Percentiles rank a stretch among this genome's conserved stretches.
phyloP scores from a whole-genome alignment of 1,140 invertebrate species.

The Rhagoletis pomonella region DNA sequence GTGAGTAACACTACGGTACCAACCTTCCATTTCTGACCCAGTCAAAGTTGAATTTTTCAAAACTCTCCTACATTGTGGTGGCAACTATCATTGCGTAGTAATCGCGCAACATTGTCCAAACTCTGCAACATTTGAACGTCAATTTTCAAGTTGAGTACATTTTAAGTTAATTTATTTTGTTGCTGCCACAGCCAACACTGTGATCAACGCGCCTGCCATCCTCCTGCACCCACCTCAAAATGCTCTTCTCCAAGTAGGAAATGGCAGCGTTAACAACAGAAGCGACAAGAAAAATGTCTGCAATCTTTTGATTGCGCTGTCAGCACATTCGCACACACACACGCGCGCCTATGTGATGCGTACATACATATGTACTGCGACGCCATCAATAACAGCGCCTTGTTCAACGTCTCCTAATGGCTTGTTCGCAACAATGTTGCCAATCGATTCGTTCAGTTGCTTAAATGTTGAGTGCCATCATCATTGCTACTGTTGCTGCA shows the following conservation, averaged over 20 bases:
- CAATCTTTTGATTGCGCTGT: slow-evolving; percentile 49
- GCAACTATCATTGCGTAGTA: not conserved
- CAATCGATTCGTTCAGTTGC: slow-evolving; percentile 49
- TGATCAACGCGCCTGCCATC: not conserved
- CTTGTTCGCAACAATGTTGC: slow-evolving; percentile 48
- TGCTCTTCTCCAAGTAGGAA: slow-evolving; percentile 7
- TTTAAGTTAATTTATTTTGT: slow-evolving; percentile 50
- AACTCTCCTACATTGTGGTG: too few species aligned
- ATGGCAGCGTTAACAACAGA: slow-evolving; percentile 32
- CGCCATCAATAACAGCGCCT: not conserved
- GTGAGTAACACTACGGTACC: not conserved
- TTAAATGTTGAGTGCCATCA: slow-evolving; percentile 49
- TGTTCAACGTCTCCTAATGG: slow-evolving; percentile 41
- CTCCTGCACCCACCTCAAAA: not conserved
- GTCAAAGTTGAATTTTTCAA: not conserved
- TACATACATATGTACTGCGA: too few species aligned
- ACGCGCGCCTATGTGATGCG: not conserved
- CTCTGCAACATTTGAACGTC: not conserved
- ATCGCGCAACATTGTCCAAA: not conserved
- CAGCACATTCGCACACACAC: slow-evolving; percentile 26
- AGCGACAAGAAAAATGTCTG: slow-evolving; percentile 30
- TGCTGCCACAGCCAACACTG: slow-evolving; percentile 32
- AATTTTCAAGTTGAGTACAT: slow-evolving; percentile 1
- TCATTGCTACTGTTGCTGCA: not conserved
- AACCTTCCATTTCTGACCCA: too few species aligned